These are phyloP conservation scores for Marronus borbonicus DNA, from an alignment of 2,888 invertebrate genomes.

Conservation along the genomic window DNA sequence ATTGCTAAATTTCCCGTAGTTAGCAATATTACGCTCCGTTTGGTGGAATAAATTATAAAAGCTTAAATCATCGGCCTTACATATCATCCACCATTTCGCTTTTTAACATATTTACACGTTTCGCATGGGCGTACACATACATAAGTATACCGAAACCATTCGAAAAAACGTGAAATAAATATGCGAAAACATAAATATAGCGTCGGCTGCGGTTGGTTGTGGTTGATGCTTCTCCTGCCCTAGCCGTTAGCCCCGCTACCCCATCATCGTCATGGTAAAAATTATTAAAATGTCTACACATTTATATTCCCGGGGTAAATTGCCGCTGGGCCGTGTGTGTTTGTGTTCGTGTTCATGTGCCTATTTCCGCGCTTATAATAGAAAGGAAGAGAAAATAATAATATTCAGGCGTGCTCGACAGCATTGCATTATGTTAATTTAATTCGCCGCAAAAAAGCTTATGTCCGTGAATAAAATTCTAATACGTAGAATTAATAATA, in stretches of 20 bases:
- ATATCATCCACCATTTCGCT: neutral
- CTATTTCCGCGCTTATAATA: neutral
- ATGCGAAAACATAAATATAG: neutral
- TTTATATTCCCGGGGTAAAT: constrained; percentile 15
- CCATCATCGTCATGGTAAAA: neutral
- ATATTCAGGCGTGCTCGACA: constrained; percentile 11
- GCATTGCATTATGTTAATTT: constrained; percentile 35
- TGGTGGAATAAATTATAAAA: neutral
- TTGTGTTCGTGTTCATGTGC: neutral
- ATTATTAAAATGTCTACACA: constrained; percentile 20
- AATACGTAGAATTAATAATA: constrained; percentile 28
- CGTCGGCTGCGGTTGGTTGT: no score
- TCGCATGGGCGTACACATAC: neutral
- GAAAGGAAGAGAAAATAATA: neutral
- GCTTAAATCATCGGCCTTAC: neutral
- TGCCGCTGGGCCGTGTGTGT: neutral
- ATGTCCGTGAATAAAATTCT: constrained; percentile 4
- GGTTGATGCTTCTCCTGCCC: neutral
- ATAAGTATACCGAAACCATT: neutral
- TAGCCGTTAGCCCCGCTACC: neutral
- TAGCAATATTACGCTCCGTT: no score
- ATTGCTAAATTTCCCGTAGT: no score
- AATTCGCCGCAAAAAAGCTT: constrained; percentile 17
- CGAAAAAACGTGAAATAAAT: constrained; percentile 6
- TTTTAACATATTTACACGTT: neutral